Percentiles rank a stretch among this genome's conserved stretches.
These are phyloP conservation scores for Trichomycterus rosablanca DNA, from an alignment of 2,113 vertebrate species.

Conservation along the genomic window DNA sequence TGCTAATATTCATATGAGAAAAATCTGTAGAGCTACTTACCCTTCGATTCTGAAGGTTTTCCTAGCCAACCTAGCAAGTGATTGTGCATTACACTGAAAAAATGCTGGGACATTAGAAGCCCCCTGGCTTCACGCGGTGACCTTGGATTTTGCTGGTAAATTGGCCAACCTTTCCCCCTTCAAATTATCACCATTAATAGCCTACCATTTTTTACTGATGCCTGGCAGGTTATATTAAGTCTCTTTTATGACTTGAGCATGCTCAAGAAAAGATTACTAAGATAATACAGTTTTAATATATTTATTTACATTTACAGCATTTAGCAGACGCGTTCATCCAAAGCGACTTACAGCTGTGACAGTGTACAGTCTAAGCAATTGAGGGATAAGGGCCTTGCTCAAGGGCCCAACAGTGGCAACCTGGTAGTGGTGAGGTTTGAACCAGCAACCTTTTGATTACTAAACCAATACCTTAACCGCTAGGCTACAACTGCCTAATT, in stretches of 20 bases:
- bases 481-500: too few relatives aligned
- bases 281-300: constrained; percentile 63
- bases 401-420: too few relatives aligned
- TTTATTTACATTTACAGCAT: too few relatives aligned
- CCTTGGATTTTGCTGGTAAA: constrained; percentile 79
- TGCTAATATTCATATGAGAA: too few relatives aligned
- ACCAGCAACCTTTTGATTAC: neutral
- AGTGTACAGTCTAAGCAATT: too few relatives aligned
- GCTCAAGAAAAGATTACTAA: constrained; percentile 81
- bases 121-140: constrained; percentile 66
- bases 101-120: constrained; percentile 57
- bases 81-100: constrained; percentile 43
- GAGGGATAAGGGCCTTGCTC: too few relatives aligned
- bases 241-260: constrained; percentile 76
- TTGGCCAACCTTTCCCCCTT: constrained; percentile 71
- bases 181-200: constrained; percentile 75
- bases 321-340: too few relatives aligned
- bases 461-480: too few relatives aligned
- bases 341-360: too few relatives aligned
- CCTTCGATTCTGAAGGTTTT: too few relatives aligned
- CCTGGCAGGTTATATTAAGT: constrained; percentile 84
- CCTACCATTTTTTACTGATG: constrained; percentile 80
- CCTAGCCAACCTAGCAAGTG: constrained; percentile 56
- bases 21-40: too few relatives aligned
- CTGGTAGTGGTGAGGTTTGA: too few relatives aligned